phyloP scores from a whole-genome alignment of 2,797 vertebrate species.

The Austrolebias charrua region DNA sequence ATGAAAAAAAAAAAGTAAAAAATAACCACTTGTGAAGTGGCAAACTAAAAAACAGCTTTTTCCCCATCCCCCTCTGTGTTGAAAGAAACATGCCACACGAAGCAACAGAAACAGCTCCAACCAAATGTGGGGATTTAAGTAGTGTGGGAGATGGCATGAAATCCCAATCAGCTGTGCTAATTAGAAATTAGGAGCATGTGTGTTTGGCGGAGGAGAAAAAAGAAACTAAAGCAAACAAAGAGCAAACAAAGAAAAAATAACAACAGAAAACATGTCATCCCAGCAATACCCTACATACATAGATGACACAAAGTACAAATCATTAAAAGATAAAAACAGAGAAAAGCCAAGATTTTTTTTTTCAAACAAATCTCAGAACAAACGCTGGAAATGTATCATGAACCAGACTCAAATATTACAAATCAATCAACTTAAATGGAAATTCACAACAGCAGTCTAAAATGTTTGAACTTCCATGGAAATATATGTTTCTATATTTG shows the following conservation, averaged over 20 bases:
- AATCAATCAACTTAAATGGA: no score
- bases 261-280: no score
- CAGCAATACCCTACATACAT: no score
- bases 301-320: not conserved
- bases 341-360: not conserved
- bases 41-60: no score
- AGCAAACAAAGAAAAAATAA: not conserved
- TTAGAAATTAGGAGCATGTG: not conserved
- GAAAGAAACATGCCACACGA: no score
- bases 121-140: not conserved
- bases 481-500: not conserved
- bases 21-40: no score
- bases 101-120: constrained; percentile 1
- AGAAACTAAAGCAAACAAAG: not conserved
- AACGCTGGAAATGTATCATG: not conserved
- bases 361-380: not conserved
- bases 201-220: not conserved
- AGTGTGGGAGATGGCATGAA: not conserved
- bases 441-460: not conserved
- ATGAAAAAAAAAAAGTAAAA: not conserved
- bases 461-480: constrained; percentile 5
- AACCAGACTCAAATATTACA: no score
- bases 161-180: constrained; percentile 2
- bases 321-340: not conserved
- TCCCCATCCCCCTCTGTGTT: no score